Evolutionary conservation across 2,113 vertebrate species (phyloP).

Genomic region (Callospermophilus lateralis): DNA sequence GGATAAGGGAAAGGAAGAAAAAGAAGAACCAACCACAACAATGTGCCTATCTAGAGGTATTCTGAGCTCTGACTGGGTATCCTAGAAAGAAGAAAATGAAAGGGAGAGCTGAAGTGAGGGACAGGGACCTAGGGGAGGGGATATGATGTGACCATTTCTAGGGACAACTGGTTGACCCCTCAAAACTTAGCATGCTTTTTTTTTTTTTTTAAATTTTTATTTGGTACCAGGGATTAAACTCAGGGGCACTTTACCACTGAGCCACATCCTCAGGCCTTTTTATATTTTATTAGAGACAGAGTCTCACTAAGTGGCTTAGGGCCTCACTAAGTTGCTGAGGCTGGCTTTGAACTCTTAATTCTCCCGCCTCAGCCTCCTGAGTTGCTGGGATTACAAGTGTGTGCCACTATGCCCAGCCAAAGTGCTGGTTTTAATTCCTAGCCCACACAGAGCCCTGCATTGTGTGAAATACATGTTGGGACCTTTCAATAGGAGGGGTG

Average conservation of each 20-base stretch:
- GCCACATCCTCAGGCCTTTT: no score
- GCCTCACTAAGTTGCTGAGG: no score
- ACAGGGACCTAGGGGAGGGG: neutral
- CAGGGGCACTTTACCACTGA: no score
- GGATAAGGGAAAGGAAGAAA: neutral
- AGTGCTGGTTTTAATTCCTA: neutral
- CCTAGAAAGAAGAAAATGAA: neutral
- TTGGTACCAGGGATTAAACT: no score
- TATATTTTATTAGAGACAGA: no score
- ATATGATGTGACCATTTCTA: fast-evolving
- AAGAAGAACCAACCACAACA: neutral
- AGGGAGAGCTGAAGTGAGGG: neutral
- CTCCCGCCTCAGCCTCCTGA: no score
- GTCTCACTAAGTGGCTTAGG: no score
- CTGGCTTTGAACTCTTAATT: no score
- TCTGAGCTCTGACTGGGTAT: neutral
- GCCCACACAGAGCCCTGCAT: neutral
- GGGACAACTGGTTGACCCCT: neutral
- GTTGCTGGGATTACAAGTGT: no score
- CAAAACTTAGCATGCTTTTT: neutral
- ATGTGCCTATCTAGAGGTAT: neutral
- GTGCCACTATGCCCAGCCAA: neutral
- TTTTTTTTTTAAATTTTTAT: no score
- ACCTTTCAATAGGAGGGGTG: neutral
- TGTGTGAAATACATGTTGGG: neutral